Evolutionary conservation across 2,888 invertebrate species (phyloP), one percentile per base, ranked within the genome.

Genomic region (Acheta domesticus): DNA sequence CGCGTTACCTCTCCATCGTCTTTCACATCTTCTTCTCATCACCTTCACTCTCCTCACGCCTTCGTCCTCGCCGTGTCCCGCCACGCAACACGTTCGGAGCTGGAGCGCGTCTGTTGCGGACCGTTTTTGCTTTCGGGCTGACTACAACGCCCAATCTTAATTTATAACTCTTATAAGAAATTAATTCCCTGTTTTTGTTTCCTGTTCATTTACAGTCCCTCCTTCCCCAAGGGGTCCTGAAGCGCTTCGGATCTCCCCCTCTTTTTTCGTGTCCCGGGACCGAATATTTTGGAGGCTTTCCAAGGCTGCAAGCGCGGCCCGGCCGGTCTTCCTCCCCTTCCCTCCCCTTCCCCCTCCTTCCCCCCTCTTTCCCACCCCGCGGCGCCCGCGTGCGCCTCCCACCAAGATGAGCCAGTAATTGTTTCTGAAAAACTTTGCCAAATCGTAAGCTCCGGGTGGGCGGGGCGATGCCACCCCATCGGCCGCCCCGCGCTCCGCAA

Each of bases 401-500:
- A 14, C n/a, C 62, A 14, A 62, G 62, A 62, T 62, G 62, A 62
- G 62, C 62, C 62, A 62, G 62, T 62, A 62, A 62, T 62, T 62
- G 62, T 62, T 62, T 62, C 62, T 62, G 62, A 62, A 62, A 62
- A 62, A 62, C 62, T 19, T 62, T 62, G 62, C 62, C 62, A 62
- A 62, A 62, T 62, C 62, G 62, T 14, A n/a, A 62, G n/a, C 62
- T 62, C 62, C 62, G 62, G 36, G 36, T 36, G 36, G 36, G 36
- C 36, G 36, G 36, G 36, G 36, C 8, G 36, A 8, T 4, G 36
- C 36, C 36, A 8, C 36, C 36, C 36, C 36, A 36, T 36, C 8
- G 36, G 36, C 36, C 36, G 23, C 23, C 36, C 36, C 36, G 36
- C 36, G 36, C 4, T 4, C 36, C 8, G 36, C 36, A 36, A 36